Conservation (phyloP, 1,140 invertebrate species). For the Brachionus rubens region DNA sequence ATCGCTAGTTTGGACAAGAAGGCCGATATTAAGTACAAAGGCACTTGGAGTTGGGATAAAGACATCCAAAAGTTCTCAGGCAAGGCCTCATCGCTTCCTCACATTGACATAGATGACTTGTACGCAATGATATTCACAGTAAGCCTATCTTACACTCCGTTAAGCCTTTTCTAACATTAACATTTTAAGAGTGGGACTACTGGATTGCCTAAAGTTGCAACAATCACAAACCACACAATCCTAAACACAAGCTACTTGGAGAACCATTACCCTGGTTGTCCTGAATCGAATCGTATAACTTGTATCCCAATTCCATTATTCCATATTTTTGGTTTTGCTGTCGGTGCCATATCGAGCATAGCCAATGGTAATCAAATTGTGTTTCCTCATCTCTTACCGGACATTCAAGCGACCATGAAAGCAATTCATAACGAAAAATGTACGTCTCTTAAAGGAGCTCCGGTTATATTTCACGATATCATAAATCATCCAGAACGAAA, state of each 20-base stretch:
- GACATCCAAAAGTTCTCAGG: not conserved
- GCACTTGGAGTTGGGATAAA: slow-evolving; percentile 1
- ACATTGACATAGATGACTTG: slow-evolving; percentile 32
- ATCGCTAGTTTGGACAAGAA: slow-evolving; percentile 6
- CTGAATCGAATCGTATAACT: slow-evolving; percentile 62
- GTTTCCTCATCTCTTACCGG: slow-evolving; percentile 69
- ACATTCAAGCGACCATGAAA: slow-evolving; percentile 64
- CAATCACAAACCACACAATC: slow-evolving; percentile 75
- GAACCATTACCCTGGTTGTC: slow-evolving; percentile 65
- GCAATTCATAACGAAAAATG: slow-evolving; percentile 75
- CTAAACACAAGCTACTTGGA: slow-evolving; percentile 78
- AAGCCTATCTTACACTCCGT: too few species aligned
- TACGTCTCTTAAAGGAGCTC: slow-evolving; percentile 78
- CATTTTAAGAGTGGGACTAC: slow-evolving; percentile 64
- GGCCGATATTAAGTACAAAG: not conserved
- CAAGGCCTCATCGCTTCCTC: not conserved
- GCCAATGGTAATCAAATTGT: slow-evolving; percentile 70
- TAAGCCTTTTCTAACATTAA: too few species aligned
- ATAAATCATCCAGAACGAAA: slow-evolving; percentile 61
- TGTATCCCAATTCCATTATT: slow-evolving; percentile 71
- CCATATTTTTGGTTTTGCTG: slow-evolving; percentile 61
- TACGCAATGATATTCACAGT: slow-evolving; percentile 37
- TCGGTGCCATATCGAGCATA: slow-evolving; percentile 55
- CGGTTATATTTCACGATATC: slow-evolving; percentile 92
- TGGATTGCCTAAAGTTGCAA: slow-evolving; percentile 73